A percentile compares a stretch with the other conserved stretches of the same genome.
phyloP scores from a whole-genome alignment of 2,113 vertebrate species.

The Perognathus longimembris region DNA sequence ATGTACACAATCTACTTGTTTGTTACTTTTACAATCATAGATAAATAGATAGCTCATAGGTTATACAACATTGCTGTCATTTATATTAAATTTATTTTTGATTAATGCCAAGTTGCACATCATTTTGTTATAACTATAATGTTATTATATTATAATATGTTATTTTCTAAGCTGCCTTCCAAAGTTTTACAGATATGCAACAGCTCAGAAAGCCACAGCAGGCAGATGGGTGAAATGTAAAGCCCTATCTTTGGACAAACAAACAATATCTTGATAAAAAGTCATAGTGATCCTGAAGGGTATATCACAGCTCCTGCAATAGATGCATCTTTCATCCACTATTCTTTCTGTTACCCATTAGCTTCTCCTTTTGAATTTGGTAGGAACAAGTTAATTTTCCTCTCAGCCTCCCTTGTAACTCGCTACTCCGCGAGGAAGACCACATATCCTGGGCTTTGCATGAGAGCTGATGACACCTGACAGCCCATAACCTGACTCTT shows the following conservation, averaged over 20 bases:
- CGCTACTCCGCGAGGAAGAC: background rate
- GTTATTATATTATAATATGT: too few species aligned
- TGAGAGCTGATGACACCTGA: background rate
- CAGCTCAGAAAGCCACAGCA: background rate
- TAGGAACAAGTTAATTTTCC: background rate
- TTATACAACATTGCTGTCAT: background rate
- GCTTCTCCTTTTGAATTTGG: background rate
- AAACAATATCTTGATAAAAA: background rate
- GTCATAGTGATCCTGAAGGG: background rate
- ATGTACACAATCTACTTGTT: too few species aligned
- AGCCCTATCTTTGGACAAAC: background rate
- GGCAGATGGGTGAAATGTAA: background rate
- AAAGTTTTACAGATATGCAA: background rate
- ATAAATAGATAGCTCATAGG: background rate
- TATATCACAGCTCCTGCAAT: fast-evolving
- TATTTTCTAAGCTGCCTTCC: background rate
- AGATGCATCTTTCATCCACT: too few species aligned
- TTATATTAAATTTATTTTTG: background rate
- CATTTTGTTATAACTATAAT: background rate
- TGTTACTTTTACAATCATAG: too few species aligned
- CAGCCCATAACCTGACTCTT: fast-evolving
- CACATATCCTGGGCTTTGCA: too few species aligned
- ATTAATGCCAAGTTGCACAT: background rate
- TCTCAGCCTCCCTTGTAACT: background rate
- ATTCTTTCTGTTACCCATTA: background rate